These are phyloP conservation scores for Varroa destructor DNA, from an alignment of 1,140 invertebrate species.

Conservation along the genomic window DNA sequence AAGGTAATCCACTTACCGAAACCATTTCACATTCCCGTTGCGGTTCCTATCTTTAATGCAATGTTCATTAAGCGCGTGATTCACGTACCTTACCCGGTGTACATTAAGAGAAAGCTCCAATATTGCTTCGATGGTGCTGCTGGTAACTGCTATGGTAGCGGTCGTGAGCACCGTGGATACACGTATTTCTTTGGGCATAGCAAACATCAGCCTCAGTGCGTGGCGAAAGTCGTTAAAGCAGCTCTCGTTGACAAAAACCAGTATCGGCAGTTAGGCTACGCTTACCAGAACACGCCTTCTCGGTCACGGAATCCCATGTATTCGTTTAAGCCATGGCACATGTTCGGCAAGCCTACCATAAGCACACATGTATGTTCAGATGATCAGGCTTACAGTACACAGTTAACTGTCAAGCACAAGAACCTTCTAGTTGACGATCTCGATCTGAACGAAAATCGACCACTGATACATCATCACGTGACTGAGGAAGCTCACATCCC, in stretches of 20 bases:
- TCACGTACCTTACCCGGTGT: constrained; percentile 18
- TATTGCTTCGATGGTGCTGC: neutral
- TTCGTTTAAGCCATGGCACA: constrained; percentile 1
- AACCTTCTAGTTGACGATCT: neutral
- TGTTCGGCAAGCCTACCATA: neutral
- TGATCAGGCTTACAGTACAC: neutral
- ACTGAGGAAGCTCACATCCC: neutral
- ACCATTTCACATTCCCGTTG: constrained; percentile 5
- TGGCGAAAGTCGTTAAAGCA: neutral
- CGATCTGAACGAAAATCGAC: neutral
- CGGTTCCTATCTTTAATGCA: constrained; percentile 8
- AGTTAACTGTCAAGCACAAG: neutral
- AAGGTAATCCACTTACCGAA: constrained; percentile 20
- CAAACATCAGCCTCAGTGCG: constrained; percentile 16
- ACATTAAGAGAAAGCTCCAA: neutral
- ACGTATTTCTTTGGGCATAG: constrained; percentile 12
- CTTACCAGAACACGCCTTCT: too few relatives aligned
- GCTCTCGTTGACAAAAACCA: neutral
- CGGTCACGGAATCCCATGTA: too few relatives aligned
- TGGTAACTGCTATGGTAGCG: neutral
- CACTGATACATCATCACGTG: neutral
- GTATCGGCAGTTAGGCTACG: neutral
- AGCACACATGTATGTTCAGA: neutral
- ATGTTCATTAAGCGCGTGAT: neutral
- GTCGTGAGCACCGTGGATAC: neutral